Base-by-base conservation (phyloP, 2,888 invertebrate species). In the Psylliodes chrysocephalus region DNA sequence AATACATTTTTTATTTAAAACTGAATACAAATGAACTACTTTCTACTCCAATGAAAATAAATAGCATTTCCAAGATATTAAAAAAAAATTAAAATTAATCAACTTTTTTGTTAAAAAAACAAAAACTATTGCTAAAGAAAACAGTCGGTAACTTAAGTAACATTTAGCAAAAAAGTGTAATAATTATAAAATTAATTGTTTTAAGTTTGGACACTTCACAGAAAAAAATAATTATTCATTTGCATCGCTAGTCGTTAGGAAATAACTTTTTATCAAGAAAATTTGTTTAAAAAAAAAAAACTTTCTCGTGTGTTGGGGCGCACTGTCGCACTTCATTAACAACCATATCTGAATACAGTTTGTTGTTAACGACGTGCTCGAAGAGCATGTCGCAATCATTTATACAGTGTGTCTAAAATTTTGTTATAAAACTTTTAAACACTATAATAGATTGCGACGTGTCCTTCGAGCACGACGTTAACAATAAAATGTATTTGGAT, bases 21-120 rank as follows among this genome's bases (percentile, higher is more conserved):
- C 25, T 40, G 14, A 4, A 54, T 42, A 40, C 17, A 42, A 40
- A 30, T 30, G 22, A 54, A 42, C n/a, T 40, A 54, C 42, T 55
- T 44, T 17, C 40, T 40, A 25, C 15, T 22, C 10, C 30, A 57
- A 15, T 6, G 17, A 18, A 49, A 49, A 49, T 40, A 56, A 56
- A 56, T 46, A 56, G 22, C 17, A 33, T 44, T 47, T 47, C 10
- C 54, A 54, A 46, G 4, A 35, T 25, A 38, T 4, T 44, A 44
- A 42, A 40, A 52, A 19, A 52, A 17, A 46, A 30, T 38, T 65
- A 65, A 57, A 65, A 65, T 57, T 65, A 65, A 57, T 53, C 28
- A 65, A 65, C 65, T 61, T 22, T 30, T 25, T 60, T 44, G 19
- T 28, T 28, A 51, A 51, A 18, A 57, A 35, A 63, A 51, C 47